A percentile compares a stretch with the other conserved stretches of the same genome.
phyloP scores from a whole-genome alignment of 2,113 vertebrate species.

The Sebastes fasciatus region DNA sequence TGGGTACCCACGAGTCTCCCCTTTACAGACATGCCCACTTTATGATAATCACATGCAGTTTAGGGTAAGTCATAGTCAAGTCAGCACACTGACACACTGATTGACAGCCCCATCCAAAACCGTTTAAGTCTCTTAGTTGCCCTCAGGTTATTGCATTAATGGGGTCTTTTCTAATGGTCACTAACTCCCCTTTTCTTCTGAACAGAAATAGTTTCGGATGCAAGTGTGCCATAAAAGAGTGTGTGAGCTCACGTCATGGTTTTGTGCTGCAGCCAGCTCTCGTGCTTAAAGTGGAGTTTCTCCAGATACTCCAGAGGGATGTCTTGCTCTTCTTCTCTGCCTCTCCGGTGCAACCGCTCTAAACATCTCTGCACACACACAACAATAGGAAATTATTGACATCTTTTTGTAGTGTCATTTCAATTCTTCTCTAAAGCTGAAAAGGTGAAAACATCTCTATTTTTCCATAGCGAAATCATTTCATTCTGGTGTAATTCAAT shows the following conservation, averaged over 20 bases:
- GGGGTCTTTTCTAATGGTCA: not conserved
- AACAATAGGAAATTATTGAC: not conserved
- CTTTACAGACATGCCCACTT: too few species aligned
- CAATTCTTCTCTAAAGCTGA: not conserved
- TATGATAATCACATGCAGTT: too few species aligned
- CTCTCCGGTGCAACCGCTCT: slow-evolving; percentile 88
- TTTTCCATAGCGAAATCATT: not conserved
- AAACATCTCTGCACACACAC: slow-evolving; percentile 88
- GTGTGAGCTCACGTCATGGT: slow-evolving; percentile 86
- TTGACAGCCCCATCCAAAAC: not conserved
- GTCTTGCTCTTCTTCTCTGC: slow-evolving; percentile 92
- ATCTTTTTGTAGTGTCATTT: not conserved
- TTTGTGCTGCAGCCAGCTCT: slow-evolving; percentile 94
- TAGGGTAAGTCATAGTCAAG: too few species aligned
- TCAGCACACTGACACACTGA: too few species aligned
- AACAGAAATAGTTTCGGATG: too few species aligned
- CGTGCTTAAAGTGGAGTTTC: slow-evolving; percentile 95
- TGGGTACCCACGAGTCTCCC: too few species aligned
- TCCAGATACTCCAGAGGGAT: slow-evolving; percentile 95
- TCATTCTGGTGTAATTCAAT: not conserved
- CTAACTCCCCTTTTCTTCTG: too few species aligned
- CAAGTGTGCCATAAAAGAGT: too few species aligned
- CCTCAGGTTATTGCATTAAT: slow-evolving; percentile 2
- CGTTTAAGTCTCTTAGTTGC: not conserved
- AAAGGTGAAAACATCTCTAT: not conserved